Conservation (phyloP, 2,888 invertebrate genomes). For the Clivina fossor region DNA sequence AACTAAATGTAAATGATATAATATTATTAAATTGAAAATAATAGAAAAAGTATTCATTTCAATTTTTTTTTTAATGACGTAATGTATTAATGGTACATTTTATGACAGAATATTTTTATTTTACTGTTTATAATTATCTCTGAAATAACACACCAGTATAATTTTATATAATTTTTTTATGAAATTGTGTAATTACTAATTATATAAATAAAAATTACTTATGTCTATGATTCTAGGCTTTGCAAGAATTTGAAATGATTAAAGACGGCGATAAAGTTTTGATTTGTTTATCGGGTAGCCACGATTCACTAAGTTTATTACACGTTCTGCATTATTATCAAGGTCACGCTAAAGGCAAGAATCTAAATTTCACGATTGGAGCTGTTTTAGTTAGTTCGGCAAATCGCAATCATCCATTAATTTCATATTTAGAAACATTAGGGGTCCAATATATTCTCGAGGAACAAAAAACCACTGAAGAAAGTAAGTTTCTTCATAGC, state of each 20-base stretch:
- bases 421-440: constrained; percentile 60
- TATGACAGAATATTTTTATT: too few relatives aligned
- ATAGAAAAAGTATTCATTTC: too few relatives aligned
- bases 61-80: too few relatives aligned
- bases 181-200: neutral
- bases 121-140: too few relatives aligned
- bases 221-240: constrained; percentile 58
- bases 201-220: too few relatives aligned
- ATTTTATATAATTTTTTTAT: constrained; percentile 26
- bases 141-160: constrained; percentile 15
- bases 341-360: constrained; percentile 72
- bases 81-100: too few relatives aligned
- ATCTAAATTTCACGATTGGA: constrained; percentile 70
- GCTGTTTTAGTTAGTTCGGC: constrained; percentile 78
- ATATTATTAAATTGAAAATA: too few relatives aligned
- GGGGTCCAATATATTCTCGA: constrained; percentile 64
- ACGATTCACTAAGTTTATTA: constrained; percentile 79
- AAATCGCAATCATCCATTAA: constrained; percentile 61
- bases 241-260: constrained; percentile 83
- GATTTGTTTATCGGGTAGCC: constrained; percentile 82
- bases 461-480: constrained; percentile 47
- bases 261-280: constrained; percentile 79
- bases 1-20: too few relatives aligned
- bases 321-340: constrained; percentile 85
- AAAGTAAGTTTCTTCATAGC: constrained; percentile 49